phyloP scores from a whole-genome alignment of 2,797 vertebrate species.

The Gephyroberyx darwinii region DNA sequence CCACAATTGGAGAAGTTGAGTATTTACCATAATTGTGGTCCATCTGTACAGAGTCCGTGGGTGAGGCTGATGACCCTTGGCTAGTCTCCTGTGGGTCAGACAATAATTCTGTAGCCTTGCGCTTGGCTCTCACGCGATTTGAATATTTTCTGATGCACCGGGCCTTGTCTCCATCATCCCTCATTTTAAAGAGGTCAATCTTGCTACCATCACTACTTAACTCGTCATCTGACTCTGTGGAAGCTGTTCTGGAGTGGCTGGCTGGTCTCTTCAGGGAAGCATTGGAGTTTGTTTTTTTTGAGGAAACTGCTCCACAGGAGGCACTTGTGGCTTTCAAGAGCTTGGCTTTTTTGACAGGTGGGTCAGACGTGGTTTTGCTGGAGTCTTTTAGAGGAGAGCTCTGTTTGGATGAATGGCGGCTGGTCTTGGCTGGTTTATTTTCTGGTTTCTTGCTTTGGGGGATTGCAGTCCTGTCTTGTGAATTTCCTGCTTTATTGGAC shows the following conservation, averaged over 20 bases:
- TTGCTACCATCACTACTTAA: slow-evolving; percentile 63
- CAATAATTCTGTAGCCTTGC: slow-evolving; percentile 53
- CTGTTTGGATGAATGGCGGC: slow-evolving; percentile 57
- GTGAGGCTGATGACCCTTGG: slow-evolving; percentile 43
- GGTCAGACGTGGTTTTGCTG: slow-evolving; percentile 59
- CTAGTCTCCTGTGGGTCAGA: slow-evolving; percentile 48
- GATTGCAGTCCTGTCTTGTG: slow-evolving; percentile 63
- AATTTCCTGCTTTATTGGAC: slow-evolving; percentile 63
- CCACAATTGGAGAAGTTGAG: slow-evolving; percentile 42
- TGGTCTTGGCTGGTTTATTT: slow-evolving; percentile 61
- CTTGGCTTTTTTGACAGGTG: slow-evolving; percentile 75
- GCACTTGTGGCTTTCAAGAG: slow-evolving; percentile 76
- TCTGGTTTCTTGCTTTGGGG: slow-evolving; percentile 76
- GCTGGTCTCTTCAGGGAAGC: slow-evolving; percentile 65
- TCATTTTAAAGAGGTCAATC: slow-evolving; percentile 63
- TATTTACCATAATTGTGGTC: slow-evolving; percentile 82
- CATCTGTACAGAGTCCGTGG: slow-evolving; percentile 66
- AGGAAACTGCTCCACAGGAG: slow-evolving; percentile 68
- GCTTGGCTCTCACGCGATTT: slow-evolving; percentile 69
- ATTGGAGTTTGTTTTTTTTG: slow-evolving; percentile 56
- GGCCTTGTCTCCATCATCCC: slow-evolving; percentile 66
- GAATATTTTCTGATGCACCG: slow-evolving; percentile 72
- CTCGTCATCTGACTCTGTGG: slow-evolving; percentile 70
- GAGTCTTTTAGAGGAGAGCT: slow-evolving; percentile 67
- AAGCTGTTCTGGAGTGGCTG: slow-evolving; percentile 43